Evolutionary conservation across 2,113 vertebrate species (phyloP), one percentile per base, ranked within the genome.

Genomic region (Heptranchias perlo): DNA sequence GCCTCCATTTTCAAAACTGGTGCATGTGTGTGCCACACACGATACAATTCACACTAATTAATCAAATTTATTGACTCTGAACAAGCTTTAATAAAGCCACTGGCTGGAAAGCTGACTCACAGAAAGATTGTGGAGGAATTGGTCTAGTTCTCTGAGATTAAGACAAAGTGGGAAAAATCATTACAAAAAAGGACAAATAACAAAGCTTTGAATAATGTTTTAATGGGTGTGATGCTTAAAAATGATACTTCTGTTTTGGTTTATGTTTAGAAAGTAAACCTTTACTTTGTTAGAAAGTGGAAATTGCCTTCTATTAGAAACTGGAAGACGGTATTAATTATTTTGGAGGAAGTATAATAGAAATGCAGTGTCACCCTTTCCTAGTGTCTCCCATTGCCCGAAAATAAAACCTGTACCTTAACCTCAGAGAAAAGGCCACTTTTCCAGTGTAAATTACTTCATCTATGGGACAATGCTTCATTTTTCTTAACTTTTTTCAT

Each of bases 41-140:
- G 86, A 14, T 91, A 16, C 52, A 91, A 91, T 91, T 91, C 52
- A 35, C 28, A 91, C 49, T 91, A 91, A 91, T 91, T 91, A 91
- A 91, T 91, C 52, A 58, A 5, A 91, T n/a, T 28, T 58, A n/a
- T 91, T 91, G 28, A 52, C 31, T 91, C 87, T 35, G 87, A 35
- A 91, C 31, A 35, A 91, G 11, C 25, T 4, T 16, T 35, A 58
- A 91, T 91, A 58, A 35, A 91, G 52, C 87, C 31, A 58, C 31
- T 91, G 87, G 28, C 52, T 58, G 52, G 49, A 91, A 58, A 91
- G 52, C 49, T 91, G 28, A 91, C 87, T 16, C 87, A 58, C 3
- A 1, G 25, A 58, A 14, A 54, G 28, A 14, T 58, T 91, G 49
- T 87, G 52, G 10, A 35, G 28, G 52, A 91, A 58, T 91, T 91